Evolutionary conservation across 2,888 invertebrate species (phyloP).

Genomic region (Eledone cirrhosa): DNA sequence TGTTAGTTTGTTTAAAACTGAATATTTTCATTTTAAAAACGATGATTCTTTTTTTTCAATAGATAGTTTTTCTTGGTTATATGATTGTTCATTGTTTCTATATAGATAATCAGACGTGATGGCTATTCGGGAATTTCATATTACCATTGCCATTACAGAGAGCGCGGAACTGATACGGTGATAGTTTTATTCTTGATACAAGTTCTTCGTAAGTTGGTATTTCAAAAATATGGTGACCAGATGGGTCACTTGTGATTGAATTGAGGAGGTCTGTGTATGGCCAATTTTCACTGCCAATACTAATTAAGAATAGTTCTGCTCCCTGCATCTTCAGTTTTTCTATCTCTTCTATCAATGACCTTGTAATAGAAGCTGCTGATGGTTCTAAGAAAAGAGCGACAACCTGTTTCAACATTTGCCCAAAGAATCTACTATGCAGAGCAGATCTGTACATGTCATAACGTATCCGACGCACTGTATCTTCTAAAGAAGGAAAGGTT

Average conservation of each 20-base stretch:
- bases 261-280: neutral
- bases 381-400: neutral
- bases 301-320: constrained; percentile 11
- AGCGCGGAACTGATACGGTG: constrained; percentile 3
- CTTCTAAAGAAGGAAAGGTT: neutral
- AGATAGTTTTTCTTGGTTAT: no score
- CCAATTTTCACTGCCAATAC: neutral
- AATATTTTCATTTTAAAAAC: no score
- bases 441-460: neutral
- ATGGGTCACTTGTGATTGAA: neutral
- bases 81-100: no score
- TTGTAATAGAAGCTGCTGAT: neutral
- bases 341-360: neutral
- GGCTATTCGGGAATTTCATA: neutral
- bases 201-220: neutral
- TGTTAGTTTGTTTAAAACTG: no score
- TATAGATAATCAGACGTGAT: no score
- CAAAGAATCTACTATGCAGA: neutral
- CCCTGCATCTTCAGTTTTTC: neutral
- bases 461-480: neutral
- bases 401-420: neutral
- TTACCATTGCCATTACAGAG: neutral
- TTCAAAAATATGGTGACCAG: neutral
- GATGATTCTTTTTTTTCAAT: no score
- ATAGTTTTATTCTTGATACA: neutral